Conservation (phyloP, 2,797 vertebrate genomes). For the Parotocinclus haroldoi region DNA sequence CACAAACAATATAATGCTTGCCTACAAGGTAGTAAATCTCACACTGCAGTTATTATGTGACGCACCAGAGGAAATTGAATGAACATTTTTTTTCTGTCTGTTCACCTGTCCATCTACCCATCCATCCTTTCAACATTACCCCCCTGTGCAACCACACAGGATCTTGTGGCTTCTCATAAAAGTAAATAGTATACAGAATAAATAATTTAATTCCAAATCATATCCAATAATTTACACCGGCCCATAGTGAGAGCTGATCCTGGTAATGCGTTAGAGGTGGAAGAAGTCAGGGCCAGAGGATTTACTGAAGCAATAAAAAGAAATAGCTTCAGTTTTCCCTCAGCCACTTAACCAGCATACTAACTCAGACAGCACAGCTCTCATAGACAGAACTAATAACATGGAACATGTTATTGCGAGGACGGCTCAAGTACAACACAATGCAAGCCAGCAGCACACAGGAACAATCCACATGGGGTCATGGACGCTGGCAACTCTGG, state of each 20-base stretch:
- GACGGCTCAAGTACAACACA: not conserved
- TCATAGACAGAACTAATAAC: slow-evolving; percentile 2
- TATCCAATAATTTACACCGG: slow-evolving; percentile 36
- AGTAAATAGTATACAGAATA: slow-evolving; percentile 30
- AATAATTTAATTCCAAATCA: slow-evolving; percentile 31
- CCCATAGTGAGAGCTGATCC: slow-evolving; percentile 40
- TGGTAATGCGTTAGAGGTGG: slow-evolving; percentile 28
- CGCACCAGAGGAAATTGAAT: too few relatives aligned
- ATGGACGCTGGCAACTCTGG: too few relatives aligned
- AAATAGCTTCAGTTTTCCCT: slow-evolving; percentile 31
- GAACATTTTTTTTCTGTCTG: too few relatives aligned
- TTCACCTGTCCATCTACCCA: too few relatives aligned
- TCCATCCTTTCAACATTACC: too few relatives aligned
- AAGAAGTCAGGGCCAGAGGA: slow-evolving; percentile 55
- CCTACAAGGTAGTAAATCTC: too few relatives aligned
- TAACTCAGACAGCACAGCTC: slow-evolving; percentile 7
- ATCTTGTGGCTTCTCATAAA: slow-evolving; percentile 15
- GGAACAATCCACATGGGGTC: slow-evolving; percentile 1
- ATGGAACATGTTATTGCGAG: not conserved
- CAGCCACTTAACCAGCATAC: slow-evolving; percentile 14
- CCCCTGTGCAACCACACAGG: slow-evolving; percentile 9
- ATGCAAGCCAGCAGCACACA: not conserved
- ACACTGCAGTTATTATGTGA: too few relatives aligned
- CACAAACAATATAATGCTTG: too few relatives aligned
- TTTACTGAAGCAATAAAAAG: slow-evolving; percentile 49